A percentile compares a stretch with the other conserved stretches of the same genome.
Conservation (phyloP, 2,888 invertebrate species). For the Stenodema calcarata region DNA sequence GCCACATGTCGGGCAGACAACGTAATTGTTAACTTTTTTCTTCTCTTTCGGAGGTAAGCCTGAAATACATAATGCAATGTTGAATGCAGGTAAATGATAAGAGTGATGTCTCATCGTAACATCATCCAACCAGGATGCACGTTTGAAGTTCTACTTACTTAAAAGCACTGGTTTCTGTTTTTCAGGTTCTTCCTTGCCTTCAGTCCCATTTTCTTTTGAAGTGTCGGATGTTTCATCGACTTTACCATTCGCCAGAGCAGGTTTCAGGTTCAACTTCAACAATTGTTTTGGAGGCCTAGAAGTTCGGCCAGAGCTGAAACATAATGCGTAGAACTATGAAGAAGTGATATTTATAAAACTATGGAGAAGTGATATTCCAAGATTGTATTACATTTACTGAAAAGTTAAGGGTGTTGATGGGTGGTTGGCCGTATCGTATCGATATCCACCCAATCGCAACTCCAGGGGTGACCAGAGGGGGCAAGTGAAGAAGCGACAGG, state of each 20-base stretch:
- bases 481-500: too few relatives aligned
- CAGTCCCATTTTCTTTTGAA: not conserved
- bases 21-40: conserved; percentile 65
- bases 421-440: too few relatives aligned
- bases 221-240: not conserved
- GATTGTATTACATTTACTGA: too few relatives aligned
- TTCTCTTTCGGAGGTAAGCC: conserved; percentile 56
- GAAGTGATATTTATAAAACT: too few relatives aligned
- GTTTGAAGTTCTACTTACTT: not conserved
- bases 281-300: conserved; percentile 69
- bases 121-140: not conserved
- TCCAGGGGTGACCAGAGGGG: too few relatives aligned
- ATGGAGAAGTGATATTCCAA: too few relatives aligned
- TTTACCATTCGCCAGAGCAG: not conserved
- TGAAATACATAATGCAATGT: not conserved
- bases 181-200: not conserved
- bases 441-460: too few relatives aligned
- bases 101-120: not conserved
- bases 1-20: conserved; percentile 70
- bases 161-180: not conserved
- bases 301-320: conserved; percentile 64
- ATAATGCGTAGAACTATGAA: not conserved
- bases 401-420: too few relatives aligned
- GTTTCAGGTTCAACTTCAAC: conserved; percentile 63
- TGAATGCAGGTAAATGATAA: not conserved